Evolutionary conservation across 2,113 vertebrate genomes (phyloP), one percentile per base, ranked within the genome.

Genomic region (Gymnocephalus cernua): DNA sequence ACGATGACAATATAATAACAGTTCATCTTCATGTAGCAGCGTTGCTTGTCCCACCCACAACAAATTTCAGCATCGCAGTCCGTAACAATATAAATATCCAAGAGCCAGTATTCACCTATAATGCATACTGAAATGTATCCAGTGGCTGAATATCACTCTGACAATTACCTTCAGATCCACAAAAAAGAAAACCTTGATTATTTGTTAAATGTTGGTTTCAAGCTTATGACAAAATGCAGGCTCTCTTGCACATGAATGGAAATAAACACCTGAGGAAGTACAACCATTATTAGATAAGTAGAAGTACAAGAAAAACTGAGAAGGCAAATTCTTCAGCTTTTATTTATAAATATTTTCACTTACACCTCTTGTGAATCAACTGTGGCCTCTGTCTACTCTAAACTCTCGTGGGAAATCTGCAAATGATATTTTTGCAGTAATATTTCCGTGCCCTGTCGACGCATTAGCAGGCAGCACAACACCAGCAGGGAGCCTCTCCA

Each of bases 391-490:
- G 19, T 57, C 3, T 77, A 15, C 35, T 79, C 56, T 27, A 38
- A 78, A 48, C 23, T 15, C 73, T 68, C 0, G 6, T 27, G 13
- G 32, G 45, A 58, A 69, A 78, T 79, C 25, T 68, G 48, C 32
- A 79, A 72, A 27, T 48, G 1, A 15, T 50, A 61, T 73, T 79
- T 66, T 6, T 54, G 70, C 61, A 64, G 56, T 25, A 76, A 44
- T 35, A 54, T 80, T 68, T 76, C 27, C 23, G 70, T 51, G 48
- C 15, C 29, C 38, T 70, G 74, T 85, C 65, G 61, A 63, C 18
- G 50, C 77, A 58, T 79, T 82, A 58, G 44, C 64, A 51, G 41
- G 74, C 75, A 71, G 79, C 41, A 74, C 54, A 57, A 66, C 66
- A 62, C 23, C 41, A n/a, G 32, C 73, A 77, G 29, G 68, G 21